Evolutionary conservation across 2,888 invertebrate species (phyloP), one percentile per base, ranked within the genome.

Genomic region (Xestia rhomboidea): DNA sequence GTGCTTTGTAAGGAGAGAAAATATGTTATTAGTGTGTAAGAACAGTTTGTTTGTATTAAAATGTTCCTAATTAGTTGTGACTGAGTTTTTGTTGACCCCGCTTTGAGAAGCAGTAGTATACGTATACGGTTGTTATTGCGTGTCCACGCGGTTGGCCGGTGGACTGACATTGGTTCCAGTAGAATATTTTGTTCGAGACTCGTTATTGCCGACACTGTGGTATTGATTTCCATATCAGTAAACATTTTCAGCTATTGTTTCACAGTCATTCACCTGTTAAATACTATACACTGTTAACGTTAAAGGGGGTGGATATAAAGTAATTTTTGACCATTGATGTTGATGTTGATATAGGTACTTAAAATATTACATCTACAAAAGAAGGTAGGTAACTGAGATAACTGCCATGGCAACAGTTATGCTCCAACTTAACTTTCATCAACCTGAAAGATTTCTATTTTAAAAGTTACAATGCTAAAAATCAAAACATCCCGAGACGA

Each of bases 41-140:
- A 83, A 79, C 75, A 83, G 89, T 89, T 85, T 89, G 94, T 95
- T 95, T 94, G 92, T 94, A 95, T 94, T 94, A 94, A 95, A 95
- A 95, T 95, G 95, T 96, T 95, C 96, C 95, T 95, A 94, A 93
- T 94, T 93, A 92, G 93, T 94, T 94, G 90, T 92, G 93, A 93
- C 88, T 90, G 89, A 90, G 89, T 91, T 92, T 91, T 89, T 86
- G 87, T 89, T 85, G 89, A 91, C 87, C 92, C 92, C 90, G 93
- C 93, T 93, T 93, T 85, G 82, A 84, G 73, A 78, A 84, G 88
- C 82, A 83, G 87, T 88, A 86, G 89, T 89, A 85, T 88, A 85
- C 81, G 84, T 89, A 83, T 87, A 84, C 84, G 90, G 89, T 90
- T 91, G 90, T 92, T 91, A 89, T 85, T 73, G 85, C 82, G 89